Base-by-base conservation (phyloP, 2,797 vertebrate species). In the Sebastes minor region DNA sequence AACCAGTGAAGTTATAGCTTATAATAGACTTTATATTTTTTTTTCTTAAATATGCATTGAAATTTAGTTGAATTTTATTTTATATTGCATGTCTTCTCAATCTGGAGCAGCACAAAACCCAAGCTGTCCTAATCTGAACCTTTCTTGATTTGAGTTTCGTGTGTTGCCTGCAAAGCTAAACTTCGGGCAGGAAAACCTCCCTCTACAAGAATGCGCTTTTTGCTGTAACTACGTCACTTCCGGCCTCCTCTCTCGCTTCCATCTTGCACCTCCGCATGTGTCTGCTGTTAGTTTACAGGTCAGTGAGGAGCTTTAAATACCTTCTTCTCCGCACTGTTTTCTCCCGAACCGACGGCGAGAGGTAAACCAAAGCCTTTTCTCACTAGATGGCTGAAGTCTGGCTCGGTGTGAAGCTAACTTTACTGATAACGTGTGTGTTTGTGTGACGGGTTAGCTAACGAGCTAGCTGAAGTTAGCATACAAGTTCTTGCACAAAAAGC, bases 181-280 rank as follows among this genome's bases (percentile, higher is more conserved):
- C 72, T 64, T 69, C 1, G 90, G 90, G 83, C 30, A 16, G 1
- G 0, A 20, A 22, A 28, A 5, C 2, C n/a, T 1, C 20, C 20
- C 4, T 4, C 16, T 0, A 0, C 0, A 0, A 0, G 0, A 0
- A 0, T 7, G 27, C 32, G 1, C 69, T 38, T 82, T 38, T 71
- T n/a, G 2, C 16, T 8, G 0, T 3, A 13, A 13, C 35, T 13
- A 88, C 95, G 94, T 96, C 95, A 96, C 91, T 92, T 96, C 96
- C 96, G 78, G 25, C 90, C 25, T 91, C 86, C 93, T 88, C 94
- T 95, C 90, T 92, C 80, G 91, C 94, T 90, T 95, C 96, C 96
- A 96, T 96, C 94, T 96, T 96, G 92, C 91, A 93, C 88, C 90
- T 38, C 90, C 95, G 95, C 96, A 95, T 96, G 96, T 96, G 95